Conservation (phyloP, 2,113 vertebrate species). For the Haplotaxodon microlepis region DNA sequence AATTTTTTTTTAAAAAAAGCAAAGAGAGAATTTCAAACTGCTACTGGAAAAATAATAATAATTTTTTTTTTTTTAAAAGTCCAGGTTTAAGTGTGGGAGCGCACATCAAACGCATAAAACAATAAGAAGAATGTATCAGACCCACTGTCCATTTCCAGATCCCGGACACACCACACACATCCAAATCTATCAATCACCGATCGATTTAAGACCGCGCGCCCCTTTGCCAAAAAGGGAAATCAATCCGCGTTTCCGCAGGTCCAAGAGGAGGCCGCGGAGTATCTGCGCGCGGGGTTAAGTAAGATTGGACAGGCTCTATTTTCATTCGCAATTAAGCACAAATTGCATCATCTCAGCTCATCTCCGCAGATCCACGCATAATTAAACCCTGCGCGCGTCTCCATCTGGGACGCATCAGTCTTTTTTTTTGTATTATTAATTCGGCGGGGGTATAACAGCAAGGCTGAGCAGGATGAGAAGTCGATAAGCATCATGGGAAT, state of each 20-base stretch:
- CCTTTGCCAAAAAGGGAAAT: conserved; percentile 38
- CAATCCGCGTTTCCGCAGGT: conserved; percentile 56
- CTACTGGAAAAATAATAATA: not conserved
- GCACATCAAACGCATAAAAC: not conserved
- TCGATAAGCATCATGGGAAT: conserved; percentile 25
- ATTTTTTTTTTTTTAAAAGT: too few relatives aligned
- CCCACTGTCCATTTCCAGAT: not conserved
- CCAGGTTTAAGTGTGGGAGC: not conserved
- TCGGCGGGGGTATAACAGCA: not conserved
- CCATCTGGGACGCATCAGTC: not conserved
- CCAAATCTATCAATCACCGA: conserved; percentile 50
- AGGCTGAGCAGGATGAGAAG: conserved; percentile 18
- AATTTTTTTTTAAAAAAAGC: not conserved
- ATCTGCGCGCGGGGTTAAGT: conserved; percentile 45
- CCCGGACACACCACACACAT: not conserved
- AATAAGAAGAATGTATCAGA: not conserved
- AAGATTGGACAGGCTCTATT: conserved; percentile 47
- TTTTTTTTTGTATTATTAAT: not conserved
- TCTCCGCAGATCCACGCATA: conserved; percentile 56
- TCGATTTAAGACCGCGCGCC: conserved; percentile 42
- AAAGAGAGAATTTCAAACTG: not conserved
- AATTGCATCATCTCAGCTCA: conserved; percentile 62
- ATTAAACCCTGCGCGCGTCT: conserved; percentile 43
- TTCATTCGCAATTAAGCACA: conserved; percentile 71
- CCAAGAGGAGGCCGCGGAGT: conserved; percentile 8